Base-by-base conservation (phyloP, 2,888 invertebrate species). In the Trichopoda pennipes region DNA sequence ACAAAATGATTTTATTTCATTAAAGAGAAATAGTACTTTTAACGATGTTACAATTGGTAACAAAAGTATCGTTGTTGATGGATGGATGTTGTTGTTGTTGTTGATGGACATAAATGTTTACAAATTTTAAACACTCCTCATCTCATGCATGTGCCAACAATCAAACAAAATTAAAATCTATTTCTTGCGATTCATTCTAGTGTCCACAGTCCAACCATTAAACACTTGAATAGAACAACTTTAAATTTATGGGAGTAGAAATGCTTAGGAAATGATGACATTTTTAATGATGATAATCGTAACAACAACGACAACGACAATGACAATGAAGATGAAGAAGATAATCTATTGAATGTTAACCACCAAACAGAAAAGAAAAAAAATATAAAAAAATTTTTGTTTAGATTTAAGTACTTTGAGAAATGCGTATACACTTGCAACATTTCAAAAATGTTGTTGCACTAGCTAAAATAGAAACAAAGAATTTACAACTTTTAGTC, bases 81-180 rank as follows among this genome's bases (percentile, higher is more conserved):
- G n/a, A n/a, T n/a, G n/a, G n/a, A n/a, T 28, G 28, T 35, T 10
- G 35, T 35, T 35, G 35, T 35, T 35, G 8, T 2, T 38, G 68
- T 47, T 70, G 76, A 61, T 61, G 76, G 66, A 76, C 76, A 80
- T 76, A 72, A 80, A 80, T 72, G 70, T 76, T 76, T 76, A 76
- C 80, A 66, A 79, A 64, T 80, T 53, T 76, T 58, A 14, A 28
- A 12, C 19, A 51, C 47, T 42, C 7, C 47, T 42, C 75, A 19
- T 8, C 47, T 42, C 75, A 19, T 8, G 64, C 70, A 69, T 64
- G 58, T 64, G 2, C 21, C 61, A 28, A 49, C 49, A 70, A 56
- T 70, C 56, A 51, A 64, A 66, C 55, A 53, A 28, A 58, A 47
- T 21, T 47, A 16, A 14, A 21, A 44, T 14, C 28, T 35, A 51